Evolutionary conservation across 2,888 invertebrate genomes (phyloP).

Genomic region (Acleris literana): DNA sequence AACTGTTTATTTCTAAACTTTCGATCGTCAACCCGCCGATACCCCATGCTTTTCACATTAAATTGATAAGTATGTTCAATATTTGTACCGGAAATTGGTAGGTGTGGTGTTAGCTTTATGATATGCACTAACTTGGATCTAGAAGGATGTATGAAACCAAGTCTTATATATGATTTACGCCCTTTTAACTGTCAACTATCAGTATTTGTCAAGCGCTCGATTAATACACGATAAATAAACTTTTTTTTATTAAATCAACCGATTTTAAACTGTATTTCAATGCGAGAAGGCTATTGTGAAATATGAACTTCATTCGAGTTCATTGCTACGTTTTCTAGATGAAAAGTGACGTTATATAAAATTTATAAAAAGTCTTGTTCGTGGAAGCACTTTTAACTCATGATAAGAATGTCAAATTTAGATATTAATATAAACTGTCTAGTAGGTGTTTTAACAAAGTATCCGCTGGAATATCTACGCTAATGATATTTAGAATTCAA

Average conservation of each 20-base stretch:
- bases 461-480: too few relatives aligned
- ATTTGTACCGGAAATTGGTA: constrained; percentile 35
- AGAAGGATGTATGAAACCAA: too few relatives aligned
- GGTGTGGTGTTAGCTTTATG: constrained; percentile 24
- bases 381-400: too few relatives aligned
- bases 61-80: constrained; percentile 29
- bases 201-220: constrained; percentile 25
- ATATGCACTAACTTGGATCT: not conserved
- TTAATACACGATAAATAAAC: constrained; percentile 31
- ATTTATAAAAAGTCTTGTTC: not conserved
- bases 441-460: too few relatives aligned
- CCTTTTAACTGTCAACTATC: too few relatives aligned
- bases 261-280: not conserved
- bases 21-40: constrained; percentile 7
- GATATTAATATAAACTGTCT: too few relatives aligned
- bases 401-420: too few relatives aligned
- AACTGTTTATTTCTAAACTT: constrained; percentile 16
- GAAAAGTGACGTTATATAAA: constrained; percentile 4
- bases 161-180: too few relatives aligned
- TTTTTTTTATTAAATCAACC: not conserved
- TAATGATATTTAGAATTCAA: too few relatives aligned
- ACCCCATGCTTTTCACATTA: constrained; percentile 27
- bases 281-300: not conserved
- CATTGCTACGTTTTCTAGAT: constrained; percentile 4
- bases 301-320: not conserved